Evolutionary conservation across 2,888 invertebrate species (phyloP).

Genomic region (Acleris literana): DNA sequence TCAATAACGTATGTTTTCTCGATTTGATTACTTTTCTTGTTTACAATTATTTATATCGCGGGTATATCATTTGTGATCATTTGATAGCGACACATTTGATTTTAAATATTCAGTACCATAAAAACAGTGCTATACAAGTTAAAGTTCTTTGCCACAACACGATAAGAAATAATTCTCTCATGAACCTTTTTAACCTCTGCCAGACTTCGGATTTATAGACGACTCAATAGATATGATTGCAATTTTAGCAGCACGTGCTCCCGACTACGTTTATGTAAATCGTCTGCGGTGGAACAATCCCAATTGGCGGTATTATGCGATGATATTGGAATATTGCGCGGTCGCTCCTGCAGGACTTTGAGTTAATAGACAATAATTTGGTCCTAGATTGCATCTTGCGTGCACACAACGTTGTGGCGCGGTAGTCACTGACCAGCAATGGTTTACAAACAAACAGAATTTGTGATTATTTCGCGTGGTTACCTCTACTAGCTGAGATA

Average conservation of each 20-base stretch:
- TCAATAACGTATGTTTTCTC: too few relatives aligned
- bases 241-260: constrained; percentile 53
- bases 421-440: constrained; percentile 9
- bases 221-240: constrained; percentile 53
- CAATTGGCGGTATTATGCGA: constrained; percentile 57
- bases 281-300: constrained; percentile 51
- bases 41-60: too few relatives aligned
- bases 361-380: constrained; percentile 52
- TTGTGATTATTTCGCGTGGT: constrained; percentile 24
- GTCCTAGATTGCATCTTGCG: constrained; percentile 53
- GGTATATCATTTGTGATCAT: too few relatives aligned
- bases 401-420: constrained; percentile 38
- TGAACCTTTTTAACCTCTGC: constrained; percentile 14
- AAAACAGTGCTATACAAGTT: neutral
- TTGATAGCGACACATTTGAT: too few relatives aligned
- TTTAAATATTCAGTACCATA: neutral
- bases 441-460: constrained; percentile 23
- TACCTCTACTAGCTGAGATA: constrained; percentile 8
- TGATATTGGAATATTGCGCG: constrained; percentile 56
- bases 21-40: too few relatives aligned
- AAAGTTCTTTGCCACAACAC: neutral
- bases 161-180: constrained; percentile 7
- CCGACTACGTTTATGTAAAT: constrained; percentile 64
- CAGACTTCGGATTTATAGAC: constrained; percentile 27
- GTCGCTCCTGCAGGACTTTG: constrained; percentile 42